Evolutionary conservation across 2,797 vertebrate species (phyloP), one percentile per base, ranked within the genome.

Genomic region (Crenuchus spilurus): DNA sequence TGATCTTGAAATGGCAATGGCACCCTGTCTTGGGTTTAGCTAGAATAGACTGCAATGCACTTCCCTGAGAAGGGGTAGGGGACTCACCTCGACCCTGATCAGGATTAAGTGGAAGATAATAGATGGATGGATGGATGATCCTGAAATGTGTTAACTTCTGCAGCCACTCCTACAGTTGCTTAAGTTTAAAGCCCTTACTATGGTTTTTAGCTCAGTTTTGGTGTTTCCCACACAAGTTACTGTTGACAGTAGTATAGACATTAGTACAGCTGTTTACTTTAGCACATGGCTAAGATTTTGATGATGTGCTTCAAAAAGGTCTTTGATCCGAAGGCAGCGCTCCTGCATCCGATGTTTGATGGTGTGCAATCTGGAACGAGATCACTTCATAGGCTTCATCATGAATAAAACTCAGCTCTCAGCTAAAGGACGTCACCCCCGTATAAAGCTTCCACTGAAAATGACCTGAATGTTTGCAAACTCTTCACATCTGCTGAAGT

Each of bases 301-400:
- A 92, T 86, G 87, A 86, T 77, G 84, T 82, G 86, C 90, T 90
- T 90, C 88, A 91, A 84, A 89, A 88, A 87, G 86, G 87, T 84
- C 90, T 92, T 91, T 91, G 88, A 91, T 90, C 86, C 83, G 75
- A 60, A 52, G 77, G 44, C 84, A 84, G 81, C 77, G 70, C 83
- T 79, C 83, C 84, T n/a, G 86, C 87, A 88, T 88, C 87, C 88
- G 89, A 87, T 89, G 54, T 55, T 70, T 52, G 65, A 82, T 5
- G 74, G 88, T 81, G 87, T 88, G 77, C 80, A 84, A 24, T 82
- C 88, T 83, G 14, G 52, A 55, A 86, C 22, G 31, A 78, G 22
- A 37, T 55, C 13, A 14, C 1, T 24, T 26, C 85, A 31, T 37
- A 74, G 46, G 62, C 31, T 39, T 41, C 77, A 84, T 88, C 86